A percentile compares a stretch with the other conserved stretches of the same genome.
Conservation (phyloP, 2,888 invertebrate species). For the Piscicola geometra region DNA sequence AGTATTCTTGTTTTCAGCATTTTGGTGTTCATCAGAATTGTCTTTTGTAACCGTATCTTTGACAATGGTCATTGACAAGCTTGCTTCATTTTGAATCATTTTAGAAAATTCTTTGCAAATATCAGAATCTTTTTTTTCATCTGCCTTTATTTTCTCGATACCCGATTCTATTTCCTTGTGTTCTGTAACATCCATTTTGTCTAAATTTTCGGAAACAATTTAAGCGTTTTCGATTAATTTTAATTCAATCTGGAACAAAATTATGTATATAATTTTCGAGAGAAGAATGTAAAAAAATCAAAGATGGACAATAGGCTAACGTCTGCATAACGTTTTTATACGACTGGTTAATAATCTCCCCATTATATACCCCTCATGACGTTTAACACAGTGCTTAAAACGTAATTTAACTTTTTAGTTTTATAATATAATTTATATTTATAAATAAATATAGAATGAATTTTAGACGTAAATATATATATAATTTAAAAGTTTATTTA, state of each 20-base stretch:
- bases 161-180: too few species aligned
- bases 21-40: neutral
- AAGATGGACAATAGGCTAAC: neutral
- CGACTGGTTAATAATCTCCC: neutral
- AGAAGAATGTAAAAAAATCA: neutral
- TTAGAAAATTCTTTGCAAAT: neutral
- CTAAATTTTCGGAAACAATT: neutral
- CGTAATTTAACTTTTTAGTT: neutral
- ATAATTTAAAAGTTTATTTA: too few species aligned
- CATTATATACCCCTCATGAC: neutral
- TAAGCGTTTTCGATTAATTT: neutral
- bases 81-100: neutral
- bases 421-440: too few species aligned
- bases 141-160: neutral
- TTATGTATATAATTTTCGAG: neutral
- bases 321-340: constrained; percentile 12
- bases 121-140: neutral
- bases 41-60: neutral
- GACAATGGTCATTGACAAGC: neutral
- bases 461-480: too few species aligned
- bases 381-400: constrained; percentile 6
- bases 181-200: neutral
- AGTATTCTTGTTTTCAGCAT: neutral
- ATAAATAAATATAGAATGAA: too few species aligned
- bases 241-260: neutral